Base-by-base conservation (phyloP, 2,113 vertebrate genomes). In the Passer domesticus region DNA sequence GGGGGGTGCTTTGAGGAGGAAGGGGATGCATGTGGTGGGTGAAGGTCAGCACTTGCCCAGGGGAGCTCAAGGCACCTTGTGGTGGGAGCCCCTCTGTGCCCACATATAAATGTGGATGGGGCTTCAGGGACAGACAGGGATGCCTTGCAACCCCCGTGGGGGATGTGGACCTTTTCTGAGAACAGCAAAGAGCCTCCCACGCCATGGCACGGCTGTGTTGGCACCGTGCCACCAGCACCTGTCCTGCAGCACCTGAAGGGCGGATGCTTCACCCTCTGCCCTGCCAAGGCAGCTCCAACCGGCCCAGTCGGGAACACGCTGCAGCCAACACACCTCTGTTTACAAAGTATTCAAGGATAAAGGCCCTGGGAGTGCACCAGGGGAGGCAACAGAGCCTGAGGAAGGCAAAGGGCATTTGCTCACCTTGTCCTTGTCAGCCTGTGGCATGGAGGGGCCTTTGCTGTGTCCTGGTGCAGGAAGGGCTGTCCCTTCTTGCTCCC, bases 311-410 rank as follows among this genome's bases (percentile, higher is more conserved):
- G 83, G 94, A 89, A 72, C 1, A 0, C 0, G 1, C 64, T 52
- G 78, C 75, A 81, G 69, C 67, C 50, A 90, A 76, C 95, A 87
- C 67, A 72, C 77, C 88, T 94, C 69, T 95, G 80, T 89, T 95
- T 95, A 78, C 85, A 58, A 37, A 72, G 78, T 20, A 3, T 23
- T 59, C 1, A 0, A 8, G 44, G 90, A 70, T 31, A 73, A 76
- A 47, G 55, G 31, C 63, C 49, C 55, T 64, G 74, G 30, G 74
- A 20, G 28, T 6, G 70, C 59, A 47, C 43, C 1, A 1, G 66
- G 33, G 46, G 25, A 91, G 55, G 43, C 2, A 59, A 10, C 8
- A 55, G 56, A 33, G 82, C 74, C 60, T 19, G 21, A 28, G 0
- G 3, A 59, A 81, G 4, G 62, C 52, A 35, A 74, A 90, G 49